Conservation (phyloP, 2,888 invertebrate species). For the Altica lythri region DNA sequence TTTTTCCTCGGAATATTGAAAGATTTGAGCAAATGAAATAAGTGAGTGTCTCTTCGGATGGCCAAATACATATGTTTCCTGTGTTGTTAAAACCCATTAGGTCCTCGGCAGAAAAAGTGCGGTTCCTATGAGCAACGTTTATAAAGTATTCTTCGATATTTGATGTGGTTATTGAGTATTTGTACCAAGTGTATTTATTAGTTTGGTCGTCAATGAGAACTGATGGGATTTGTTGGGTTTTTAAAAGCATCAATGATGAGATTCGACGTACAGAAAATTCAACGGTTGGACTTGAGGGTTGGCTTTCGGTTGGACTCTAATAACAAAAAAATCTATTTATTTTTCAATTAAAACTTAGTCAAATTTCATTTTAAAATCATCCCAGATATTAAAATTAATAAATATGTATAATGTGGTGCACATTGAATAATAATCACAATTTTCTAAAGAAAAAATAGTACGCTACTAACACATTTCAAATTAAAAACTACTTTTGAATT, state of each 20-base stretch:
- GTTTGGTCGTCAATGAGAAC: constrained; percentile 50
- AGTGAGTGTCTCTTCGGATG: constrained; percentile 76
- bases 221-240: constrained; percentile 55
- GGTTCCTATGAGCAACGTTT: constrained; percentile 64
- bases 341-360: too few relatives aligned
- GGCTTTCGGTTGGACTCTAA: constrained; percentile 56
- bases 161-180: constrained; percentile 62
- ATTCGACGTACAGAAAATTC: constrained; percentile 64
- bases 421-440: too few relatives aligned
- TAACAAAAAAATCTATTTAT: constrained; percentile 30
- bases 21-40: constrained; percentile 70
- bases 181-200: constrained; percentile 64
- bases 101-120: constrained; percentile 70
- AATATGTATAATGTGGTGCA: too few relatives aligned
- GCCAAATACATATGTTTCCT: constrained; percentile 81
- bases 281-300: constrained; percentile 57
- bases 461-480: too few relatives aligned
- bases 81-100: constrained; percentile 83
- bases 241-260: constrained; percentile 64
- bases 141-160: constrained; percentile 60
- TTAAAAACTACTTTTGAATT: too few relatives aligned
- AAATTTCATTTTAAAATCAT: too few relatives aligned
- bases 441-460: too few relatives aligned
- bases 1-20: constrained; percentile 67
- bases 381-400: too few relatives aligned